Evolutionary conservation across 2,797 vertebrate genomes (phyloP).

Genomic region (Etheostoma perlongum): DNA sequence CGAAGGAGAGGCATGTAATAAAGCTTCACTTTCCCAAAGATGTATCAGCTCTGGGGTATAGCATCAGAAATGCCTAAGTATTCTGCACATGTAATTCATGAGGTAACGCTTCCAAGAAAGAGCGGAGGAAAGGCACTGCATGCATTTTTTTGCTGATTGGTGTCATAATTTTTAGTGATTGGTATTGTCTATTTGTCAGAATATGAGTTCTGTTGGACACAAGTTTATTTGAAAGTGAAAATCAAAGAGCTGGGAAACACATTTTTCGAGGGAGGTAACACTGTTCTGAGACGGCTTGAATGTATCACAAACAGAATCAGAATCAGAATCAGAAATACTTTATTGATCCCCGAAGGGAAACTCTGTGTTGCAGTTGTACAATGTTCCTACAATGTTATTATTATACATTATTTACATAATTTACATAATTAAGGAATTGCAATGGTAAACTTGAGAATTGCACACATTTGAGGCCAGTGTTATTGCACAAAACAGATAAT

Average conservation of each 20-base stretch:
- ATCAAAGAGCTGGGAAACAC: constrained; percentile 54
- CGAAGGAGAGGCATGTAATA: constrained; percentile 32
- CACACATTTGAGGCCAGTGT: too few relatives aligned
- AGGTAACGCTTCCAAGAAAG: constrained; percentile 5
- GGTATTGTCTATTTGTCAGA: constrained; percentile 6
- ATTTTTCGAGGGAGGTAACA: constrained; percentile 53
- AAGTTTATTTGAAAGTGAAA: constrained; percentile 49
- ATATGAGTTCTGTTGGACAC: constrained; percentile 1
- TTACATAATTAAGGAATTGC: too few relatives aligned
- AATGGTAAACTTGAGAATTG: too few relatives aligned
- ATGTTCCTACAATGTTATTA: too few relatives aligned
- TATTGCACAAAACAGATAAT: too few relatives aligned
- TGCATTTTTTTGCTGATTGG: neutral
- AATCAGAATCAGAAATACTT: too few relatives aligned
- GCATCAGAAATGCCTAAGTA: constrained; percentile 19
- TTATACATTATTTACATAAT: too few relatives aligned
- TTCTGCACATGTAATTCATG: constrained; percentile 28
- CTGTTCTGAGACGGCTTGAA: constrained; percentile 32
- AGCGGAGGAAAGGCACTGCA: neutral
- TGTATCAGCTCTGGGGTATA: constrained; percentile 30
- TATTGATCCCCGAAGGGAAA: too few relatives aligned
- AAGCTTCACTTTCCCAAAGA: constrained; percentile 22
- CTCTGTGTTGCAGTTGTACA: too few relatives aligned
- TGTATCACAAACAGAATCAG: constrained; percentile 22
- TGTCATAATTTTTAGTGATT: neutral